Evolutionary conservation across 2,888 invertebrate species (phyloP).

Genomic region (Archips crataeganus): DNA sequence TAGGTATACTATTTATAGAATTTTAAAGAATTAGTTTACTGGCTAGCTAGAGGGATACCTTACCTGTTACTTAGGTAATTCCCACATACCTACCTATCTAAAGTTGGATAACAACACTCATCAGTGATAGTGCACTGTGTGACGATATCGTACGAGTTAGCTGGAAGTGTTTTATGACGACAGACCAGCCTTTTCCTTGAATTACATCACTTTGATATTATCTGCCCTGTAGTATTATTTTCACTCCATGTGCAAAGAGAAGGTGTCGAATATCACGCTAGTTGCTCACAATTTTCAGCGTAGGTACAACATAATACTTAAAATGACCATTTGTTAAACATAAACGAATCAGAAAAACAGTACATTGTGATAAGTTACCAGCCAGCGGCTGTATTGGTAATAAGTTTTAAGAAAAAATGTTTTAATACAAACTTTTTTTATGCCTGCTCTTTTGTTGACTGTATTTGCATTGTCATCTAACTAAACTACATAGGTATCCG

Average conservation of each 20-base stretch:
- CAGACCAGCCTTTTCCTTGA: slow-evolving; percentile 31
- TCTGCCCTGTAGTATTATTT: slow-evolving; percentile 9
- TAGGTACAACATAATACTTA: not conserved
- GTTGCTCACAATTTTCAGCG: not conserved
- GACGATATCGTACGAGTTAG: slow-evolving; percentile 23
- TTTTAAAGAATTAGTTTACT: not conserved
- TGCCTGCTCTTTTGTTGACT: too few species aligned
- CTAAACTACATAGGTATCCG: too few species aligned
- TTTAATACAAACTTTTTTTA: too few species aligned
- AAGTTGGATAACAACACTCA: slow-evolving; percentile 18
- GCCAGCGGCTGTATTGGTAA: too few species aligned
- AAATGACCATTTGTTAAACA: too few species aligned
- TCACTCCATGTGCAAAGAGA: not conserved
- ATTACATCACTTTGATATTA: slow-evolving; percentile 31
- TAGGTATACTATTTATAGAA: not conserved
- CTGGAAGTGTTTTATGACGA: slow-evolving; percentile 25
- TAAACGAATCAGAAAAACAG: too few species aligned
- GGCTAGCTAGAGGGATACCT: not conserved
- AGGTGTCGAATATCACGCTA: not conserved
- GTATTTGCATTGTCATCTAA: too few species aligned
- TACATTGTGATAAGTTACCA: too few species aligned
- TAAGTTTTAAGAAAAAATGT: too few species aligned
- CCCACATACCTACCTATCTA: not conserved
- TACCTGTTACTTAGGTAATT: not conserved
- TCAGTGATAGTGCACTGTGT: slow-evolving; percentile 22